A percentile compares a stretch with the other conserved stretches of the same genome.
Evolutionary conservation across 1,140 invertebrate species (phyloP).

Genomic region (Bombus ignitus): DNA sequence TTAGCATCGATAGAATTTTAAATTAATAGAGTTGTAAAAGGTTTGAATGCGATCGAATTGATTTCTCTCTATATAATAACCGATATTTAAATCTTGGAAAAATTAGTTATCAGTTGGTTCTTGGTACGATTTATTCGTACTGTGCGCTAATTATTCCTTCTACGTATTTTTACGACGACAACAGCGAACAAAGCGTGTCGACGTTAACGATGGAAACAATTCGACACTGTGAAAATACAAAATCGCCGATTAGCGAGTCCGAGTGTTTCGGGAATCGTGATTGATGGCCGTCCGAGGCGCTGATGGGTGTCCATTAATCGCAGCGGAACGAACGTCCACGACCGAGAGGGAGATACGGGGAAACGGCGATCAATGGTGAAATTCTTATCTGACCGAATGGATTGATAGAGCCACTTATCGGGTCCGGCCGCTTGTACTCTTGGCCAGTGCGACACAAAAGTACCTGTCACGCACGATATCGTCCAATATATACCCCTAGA

Average conservation of each 20-base stretch:
- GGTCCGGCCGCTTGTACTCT: slow-evolving; percentile 65
- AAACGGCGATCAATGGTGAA: slow-evolving; percentile 74
- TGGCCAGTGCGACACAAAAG: slow-evolving; percentile 64
- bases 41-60: not conserved
- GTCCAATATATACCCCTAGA: slow-evolving; percentile 34
- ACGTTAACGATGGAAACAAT: slow-evolving; percentile 60
- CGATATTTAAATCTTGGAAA: not conserved
- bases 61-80: not conserved
- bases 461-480: slow-evolving; percentile 59
- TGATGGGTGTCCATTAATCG: slow-evolving; percentile 81
- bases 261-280: slow-evolving; percentile 73
- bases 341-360: slow-evolving; percentile 68
- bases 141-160: not conserved
- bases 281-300: slow-evolving; percentile 75
- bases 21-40: too few species aligned
- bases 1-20: too few species aligned
- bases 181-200: not conserved
- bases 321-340: slow-evolving; percentile 70
- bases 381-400: slow-evolving; percentile 75
- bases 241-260: slow-evolving; percentile 66
- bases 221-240: slow-evolving; percentile 57
- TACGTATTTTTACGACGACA: slow-evolving; percentile 9
- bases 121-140: not conserved
- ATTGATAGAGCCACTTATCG: slow-evolving; percentile 80
- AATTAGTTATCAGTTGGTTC: not conserved